phyloP scores from a whole-genome alignment of 2,113 vertebrate genomes.

The Sitta europaea region DNA sequence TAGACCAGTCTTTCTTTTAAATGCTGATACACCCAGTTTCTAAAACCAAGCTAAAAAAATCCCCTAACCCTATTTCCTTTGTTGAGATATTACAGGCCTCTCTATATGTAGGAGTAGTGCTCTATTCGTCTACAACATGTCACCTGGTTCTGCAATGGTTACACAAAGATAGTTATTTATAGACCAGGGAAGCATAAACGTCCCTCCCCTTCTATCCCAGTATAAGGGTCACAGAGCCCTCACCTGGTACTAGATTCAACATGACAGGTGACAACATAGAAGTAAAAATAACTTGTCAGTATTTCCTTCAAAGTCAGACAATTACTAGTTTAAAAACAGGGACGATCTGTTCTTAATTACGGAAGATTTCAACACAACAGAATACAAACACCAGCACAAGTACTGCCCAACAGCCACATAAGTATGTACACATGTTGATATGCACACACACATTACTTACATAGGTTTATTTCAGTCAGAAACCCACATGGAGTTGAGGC shows the following conservation, averaged over 20 bases:
- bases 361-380: neutral
- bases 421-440: neutral
- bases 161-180: constrained; percentile 34
- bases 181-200: neutral
- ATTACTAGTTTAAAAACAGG: neutral
- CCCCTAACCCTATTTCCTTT: neutral
- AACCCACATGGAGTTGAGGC: constrained; percentile 42
- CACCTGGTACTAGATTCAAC: constrained; percentile 37
- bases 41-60: neutral
- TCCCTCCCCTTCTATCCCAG: neutral
- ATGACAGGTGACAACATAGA: constrained; percentile 20
- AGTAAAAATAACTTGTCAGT: constrained; percentile 34
- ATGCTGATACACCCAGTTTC: neutral
- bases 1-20: neutral
- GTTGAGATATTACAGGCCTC: neutral
- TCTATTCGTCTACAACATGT: neutral
- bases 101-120: neutral
- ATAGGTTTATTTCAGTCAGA: constrained; percentile 53
- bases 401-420: neutral
- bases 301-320: constrained; percentile 10
- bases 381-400: neutral
- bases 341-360: neutral
- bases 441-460: neutral
- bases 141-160: constrained; percentile 1
- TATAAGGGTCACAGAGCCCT: neutral